phyloP scores from a whole-genome alignment of 2,888 invertebrate species.

The Toxonevra muliebris region DNA sequence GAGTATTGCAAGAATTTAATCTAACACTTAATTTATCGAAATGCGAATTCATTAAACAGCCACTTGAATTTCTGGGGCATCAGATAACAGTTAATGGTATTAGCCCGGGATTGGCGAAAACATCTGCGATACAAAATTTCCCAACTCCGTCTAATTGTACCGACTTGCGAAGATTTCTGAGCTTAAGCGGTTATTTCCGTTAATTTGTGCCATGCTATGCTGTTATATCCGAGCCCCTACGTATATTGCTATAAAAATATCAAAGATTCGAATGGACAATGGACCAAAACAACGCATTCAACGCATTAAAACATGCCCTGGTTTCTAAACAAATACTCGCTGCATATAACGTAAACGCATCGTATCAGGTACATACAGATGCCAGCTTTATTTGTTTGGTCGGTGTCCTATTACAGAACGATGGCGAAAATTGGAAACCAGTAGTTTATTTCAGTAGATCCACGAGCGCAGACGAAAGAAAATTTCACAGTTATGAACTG shows the following conservation, averaged over 20 bases:
- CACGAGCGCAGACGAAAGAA: too few species aligned
- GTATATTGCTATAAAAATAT: conserved; percentile 6
- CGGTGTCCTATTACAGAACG: conserved; percentile 8
- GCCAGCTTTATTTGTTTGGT: conserved; percentile 21
- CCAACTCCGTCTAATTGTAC: conserved; percentile 25
- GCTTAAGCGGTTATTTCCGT: conserved; percentile 4
- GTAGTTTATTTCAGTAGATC: too few species aligned
- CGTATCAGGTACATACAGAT: neutral
- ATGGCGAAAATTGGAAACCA: too few species aligned
- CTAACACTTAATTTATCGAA: conserved; percentile 37
- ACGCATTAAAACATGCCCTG: conserved; percentile 1
- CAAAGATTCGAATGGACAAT: neutral
- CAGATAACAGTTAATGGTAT: too few species aligned
- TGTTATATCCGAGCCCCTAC: conserved; percentile 8
- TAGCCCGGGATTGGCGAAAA: conserved; percentile 31
- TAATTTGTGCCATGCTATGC: conserved; percentile 10
- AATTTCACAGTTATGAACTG: too few species aligned
- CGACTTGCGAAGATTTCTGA: conserved; percentile 21
- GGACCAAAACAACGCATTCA: conserved; percentile 1
- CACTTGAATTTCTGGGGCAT: conserved; percentile 34
- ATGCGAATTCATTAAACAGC: conserved; percentile 34
- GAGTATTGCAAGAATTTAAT: conserved; percentile 17
- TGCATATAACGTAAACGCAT: neutral
- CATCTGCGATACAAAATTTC: conserved; percentile 29
- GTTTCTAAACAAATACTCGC: too few species aligned